Base-by-base conservation (phyloP, 2,797 vertebrate genomes). In the Apogon talboti region DNA sequence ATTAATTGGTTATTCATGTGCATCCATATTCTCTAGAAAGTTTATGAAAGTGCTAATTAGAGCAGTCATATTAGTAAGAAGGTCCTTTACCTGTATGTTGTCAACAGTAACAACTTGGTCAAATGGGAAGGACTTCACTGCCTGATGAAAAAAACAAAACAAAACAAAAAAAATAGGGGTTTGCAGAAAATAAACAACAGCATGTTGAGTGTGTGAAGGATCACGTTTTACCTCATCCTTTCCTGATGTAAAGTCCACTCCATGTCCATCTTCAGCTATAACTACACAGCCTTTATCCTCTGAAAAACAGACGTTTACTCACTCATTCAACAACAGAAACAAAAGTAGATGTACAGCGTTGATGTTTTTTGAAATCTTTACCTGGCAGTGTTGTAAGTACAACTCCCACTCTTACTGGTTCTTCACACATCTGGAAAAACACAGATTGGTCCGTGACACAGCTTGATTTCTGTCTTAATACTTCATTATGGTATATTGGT, bases 31-130 rank as follows among this genome's bases (percentile, higher is more conserved):
- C 41, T 64, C 21, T 60, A 5, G 13, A 12, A 11, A 51, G 46
- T 18, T 11, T 30, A 2, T 3, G 37, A 16, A 40, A 21, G 66
- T 11, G 4, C 7, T 37, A 12, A 21, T 30, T 3, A 14, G 11
- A 63, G 38, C 13, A 50, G 12, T 28, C 9, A 46, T 16, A 45
- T 50, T n/a, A 11, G n/a, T 24, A 10, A 37, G 11, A 50, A 33
- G 35, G 11, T 41, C 1, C 30, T 2, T 10, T 94, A 96, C 96
- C 94, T 96, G 91, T 45, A 91, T 85, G 55, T 82, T 74, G 2
- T 93, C 92, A 59, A 83, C 43, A 49, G 44, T 71, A 72, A 94
- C 93, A 12, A 94, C 65, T 3, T 81, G 89, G 74, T 96, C 93
- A 0, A 95, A 94, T 1, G 76, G 70, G 78, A 90, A 95, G 61